Percentiles rank a stretch among this genome's conserved stretches.
Conservation (phyloP, 2,113 vertebrate genomes). For the Alouatta palliata region DNA sequence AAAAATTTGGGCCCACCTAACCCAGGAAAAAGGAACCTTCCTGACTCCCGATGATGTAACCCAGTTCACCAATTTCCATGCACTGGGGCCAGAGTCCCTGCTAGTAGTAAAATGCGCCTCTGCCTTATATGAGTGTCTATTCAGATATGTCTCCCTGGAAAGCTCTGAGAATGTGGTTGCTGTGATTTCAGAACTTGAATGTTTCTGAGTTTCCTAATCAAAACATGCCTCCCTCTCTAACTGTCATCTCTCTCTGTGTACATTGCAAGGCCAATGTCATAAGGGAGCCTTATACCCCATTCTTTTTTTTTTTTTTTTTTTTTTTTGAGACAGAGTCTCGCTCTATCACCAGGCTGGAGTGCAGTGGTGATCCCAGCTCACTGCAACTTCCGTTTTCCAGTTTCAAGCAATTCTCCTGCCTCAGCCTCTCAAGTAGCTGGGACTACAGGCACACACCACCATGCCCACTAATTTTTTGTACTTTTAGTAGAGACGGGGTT, state of each 20-base stretch:
- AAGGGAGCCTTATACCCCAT: background rate
- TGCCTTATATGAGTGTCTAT: background rate
- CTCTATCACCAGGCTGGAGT: no score
- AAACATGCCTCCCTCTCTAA: background rate
- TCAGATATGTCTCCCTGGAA: background rate
- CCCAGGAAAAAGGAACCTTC: background rate
- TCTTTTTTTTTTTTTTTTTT: background rate
- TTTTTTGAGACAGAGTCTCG: no score
- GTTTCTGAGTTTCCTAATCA: background rate
- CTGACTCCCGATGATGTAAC: background rate
- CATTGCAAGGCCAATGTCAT: background rate
- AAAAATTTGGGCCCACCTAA: background rate
- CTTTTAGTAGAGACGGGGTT: no score
- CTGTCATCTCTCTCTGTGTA: background rate
- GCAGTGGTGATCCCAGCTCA: no score
- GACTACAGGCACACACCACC: no score
- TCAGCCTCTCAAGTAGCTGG: no score
- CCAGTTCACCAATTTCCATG: background rate
- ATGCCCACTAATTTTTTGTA: no score
- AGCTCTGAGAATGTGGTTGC: background rate
- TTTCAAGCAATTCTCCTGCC: no score
- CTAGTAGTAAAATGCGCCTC: background rate
- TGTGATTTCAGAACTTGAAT: background rate
- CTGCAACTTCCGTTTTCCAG: no score
- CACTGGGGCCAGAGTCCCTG: background rate